Conservation (phyloP, 2,888 invertebrate genomes). For the Germaria angustata region DNA sequence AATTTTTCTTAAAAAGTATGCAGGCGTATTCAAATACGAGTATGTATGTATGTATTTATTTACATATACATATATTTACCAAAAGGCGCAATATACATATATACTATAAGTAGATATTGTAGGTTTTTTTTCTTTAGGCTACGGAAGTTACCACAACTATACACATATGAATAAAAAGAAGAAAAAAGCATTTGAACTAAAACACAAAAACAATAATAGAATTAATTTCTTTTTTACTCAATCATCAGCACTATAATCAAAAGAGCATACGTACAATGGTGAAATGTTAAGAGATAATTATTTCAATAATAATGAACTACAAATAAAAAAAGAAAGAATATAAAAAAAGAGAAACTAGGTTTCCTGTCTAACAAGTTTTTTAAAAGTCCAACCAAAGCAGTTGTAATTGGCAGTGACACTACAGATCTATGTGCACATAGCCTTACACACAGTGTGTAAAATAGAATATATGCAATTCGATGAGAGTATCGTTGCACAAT, state of each 20-base stretch:
- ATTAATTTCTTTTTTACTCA: constrained; percentile 15
- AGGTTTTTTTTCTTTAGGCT: constrained; percentile 45
- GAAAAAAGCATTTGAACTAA: constrained; percentile 5
- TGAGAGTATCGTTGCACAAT: neutral
- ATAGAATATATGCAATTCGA: neutral
- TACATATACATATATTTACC: too few relatives aligned
- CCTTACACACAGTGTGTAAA: neutral
- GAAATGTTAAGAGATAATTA: constrained; percentile 48
- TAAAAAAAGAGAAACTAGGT: constrained; percentile 60
- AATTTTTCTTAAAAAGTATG: too few relatives aligned
- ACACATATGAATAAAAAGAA: constrained; percentile 35
- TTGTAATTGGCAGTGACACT: constrained; percentile 61
- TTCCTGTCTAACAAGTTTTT: constrained; percentile 67
- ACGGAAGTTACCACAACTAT: constrained; percentile 51
- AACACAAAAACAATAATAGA: constrained; percentile 24
- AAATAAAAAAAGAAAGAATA: constrained; percentile 2
- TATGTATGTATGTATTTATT: too few relatives aligned
- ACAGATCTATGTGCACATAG: constrained; percentile 28
- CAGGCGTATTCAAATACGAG: too few relatives aligned
- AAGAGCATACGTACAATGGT: constrained; percentile 24
- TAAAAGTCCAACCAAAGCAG: constrained; percentile 50
- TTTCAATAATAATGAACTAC: constrained; percentile 39
- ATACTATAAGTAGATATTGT: neutral
- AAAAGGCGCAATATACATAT: neutral
- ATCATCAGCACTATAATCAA: constrained; percentile 33